phyloP scores from a whole-genome alignment of 1,140 invertebrate genomes.

The Cephus cinctus region DNA sequence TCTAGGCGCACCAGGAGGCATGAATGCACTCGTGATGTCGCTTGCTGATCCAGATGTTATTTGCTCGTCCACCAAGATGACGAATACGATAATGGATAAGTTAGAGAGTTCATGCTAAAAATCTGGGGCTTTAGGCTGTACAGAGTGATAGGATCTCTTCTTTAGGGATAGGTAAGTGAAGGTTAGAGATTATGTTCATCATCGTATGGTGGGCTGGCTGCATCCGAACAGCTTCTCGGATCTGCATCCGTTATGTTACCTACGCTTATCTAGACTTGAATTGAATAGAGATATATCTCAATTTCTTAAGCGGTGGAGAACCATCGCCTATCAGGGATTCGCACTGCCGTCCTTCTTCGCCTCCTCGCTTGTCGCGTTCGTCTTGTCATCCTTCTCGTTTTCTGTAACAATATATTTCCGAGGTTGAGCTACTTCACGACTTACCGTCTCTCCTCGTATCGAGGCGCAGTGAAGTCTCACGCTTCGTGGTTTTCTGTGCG shows the following conservation, averaged over 20 bases:
- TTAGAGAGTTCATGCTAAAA: too few species aligned
- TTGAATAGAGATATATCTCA: constrained; percentile 30
- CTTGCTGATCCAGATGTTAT: too few species aligned
- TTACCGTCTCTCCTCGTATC: too few species aligned
- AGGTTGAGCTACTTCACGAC: too few species aligned
- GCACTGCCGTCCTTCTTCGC: constrained; percentile 60
- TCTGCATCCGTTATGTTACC: constrained; percentile 16
- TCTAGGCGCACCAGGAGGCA: too few species aligned
- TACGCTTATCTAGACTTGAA: constrained; percentile 28
- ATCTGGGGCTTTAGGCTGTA: too few species aligned
- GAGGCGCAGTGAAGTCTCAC: too few species aligned
- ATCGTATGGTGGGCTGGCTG: background rate
- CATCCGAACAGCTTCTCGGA: background rate
- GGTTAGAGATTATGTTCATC: background rate
- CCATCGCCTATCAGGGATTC: constrained; percentile 48
- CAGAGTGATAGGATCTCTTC: background rate
- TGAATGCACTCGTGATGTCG: too few species aligned
- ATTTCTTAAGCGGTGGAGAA: constrained; percentile 13
- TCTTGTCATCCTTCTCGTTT: constrained; percentile 64
- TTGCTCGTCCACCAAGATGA: too few species aligned
- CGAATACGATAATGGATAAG: too few species aligned
- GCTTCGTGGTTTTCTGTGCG: too few species aligned
- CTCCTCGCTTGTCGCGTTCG: constrained; percentile 60
- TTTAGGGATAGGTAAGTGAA: background rate
- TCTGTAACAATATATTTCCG: constrained; percentile 59